Evolutionary conservation across 2,113 vertebrate genomes (phyloP).

Genomic region (Ploceus nigricollis): DNA sequence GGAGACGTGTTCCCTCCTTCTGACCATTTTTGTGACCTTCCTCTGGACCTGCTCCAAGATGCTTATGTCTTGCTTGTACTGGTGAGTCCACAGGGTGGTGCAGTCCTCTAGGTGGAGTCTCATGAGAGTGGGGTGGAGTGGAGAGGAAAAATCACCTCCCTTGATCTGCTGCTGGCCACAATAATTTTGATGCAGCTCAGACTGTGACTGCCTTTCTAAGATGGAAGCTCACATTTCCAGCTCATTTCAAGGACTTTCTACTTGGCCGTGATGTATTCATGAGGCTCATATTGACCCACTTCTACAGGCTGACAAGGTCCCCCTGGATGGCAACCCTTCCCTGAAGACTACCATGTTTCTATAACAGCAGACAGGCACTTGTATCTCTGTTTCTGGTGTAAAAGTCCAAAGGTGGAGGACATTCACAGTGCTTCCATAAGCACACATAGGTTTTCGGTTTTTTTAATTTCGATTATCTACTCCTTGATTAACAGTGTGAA

Average conservation of each 20-base stretch:
- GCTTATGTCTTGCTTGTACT: neutral
- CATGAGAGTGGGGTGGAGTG: neutral
- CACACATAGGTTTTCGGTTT: fast-evolving
- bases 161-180: neutral
- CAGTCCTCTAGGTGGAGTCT: neutral
- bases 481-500: neutral
- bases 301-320: neutral
- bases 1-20: neutral
- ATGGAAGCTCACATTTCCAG: neutral
- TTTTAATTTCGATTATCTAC: neutral
- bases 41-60: neutral
- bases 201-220: fast-evolving
- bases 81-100: neutral
- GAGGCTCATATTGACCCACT: neutral
- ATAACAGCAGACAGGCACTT: neutral
- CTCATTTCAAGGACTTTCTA: neutral
- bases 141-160: neutral
- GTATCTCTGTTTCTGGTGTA: neutral
- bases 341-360: neutral
- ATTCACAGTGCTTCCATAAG: neutral
- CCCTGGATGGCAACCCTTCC: neutral
- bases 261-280: neutral
- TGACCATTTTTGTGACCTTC: neutral
- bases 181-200: neutral
- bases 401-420: neutral